Evolutionary conservation across 2,113 vertebrate species (phyloP).

Genomic region (Ploceus nigricollis): DNA sequence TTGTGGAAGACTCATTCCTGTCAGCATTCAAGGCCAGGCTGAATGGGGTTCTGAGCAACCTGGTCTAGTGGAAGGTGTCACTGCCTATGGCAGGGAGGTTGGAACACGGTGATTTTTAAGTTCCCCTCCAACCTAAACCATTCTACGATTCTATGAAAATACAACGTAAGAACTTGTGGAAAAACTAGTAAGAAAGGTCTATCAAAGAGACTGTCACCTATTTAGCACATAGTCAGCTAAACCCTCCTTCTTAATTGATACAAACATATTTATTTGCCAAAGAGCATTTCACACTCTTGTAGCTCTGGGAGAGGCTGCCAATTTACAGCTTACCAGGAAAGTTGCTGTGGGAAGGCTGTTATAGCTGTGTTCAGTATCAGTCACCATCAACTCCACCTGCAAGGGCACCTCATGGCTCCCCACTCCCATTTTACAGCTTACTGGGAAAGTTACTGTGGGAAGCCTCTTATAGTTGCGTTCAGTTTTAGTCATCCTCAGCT

Average conservation of each 20-base stretch:
- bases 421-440: not conserved
- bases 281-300: not conserved
- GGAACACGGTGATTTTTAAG: not conserved
- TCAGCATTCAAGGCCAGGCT: not conserved
- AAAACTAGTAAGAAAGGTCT: not conserved
- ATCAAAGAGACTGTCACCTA: not conserved
- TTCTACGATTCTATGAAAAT: not conserved
- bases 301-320: not conserved
- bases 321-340: not conserved
- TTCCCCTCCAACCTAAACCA: not conserved
- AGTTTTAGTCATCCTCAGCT: not conserved
- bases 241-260: not conserved
- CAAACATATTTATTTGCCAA: not conserved
- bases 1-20: not conserved
- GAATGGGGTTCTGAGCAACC: not conserved
- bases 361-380: not conserved
- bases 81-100: not conserved
- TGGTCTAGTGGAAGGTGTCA: not conserved
- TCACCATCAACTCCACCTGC: not conserved
- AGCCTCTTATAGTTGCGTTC: not conserved
- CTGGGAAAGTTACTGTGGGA: accelerated
- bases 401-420: not conserved
- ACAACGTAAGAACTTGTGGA: not conserved
- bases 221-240: not conserved
- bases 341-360: not conserved